Evolutionary conservation across 2,113 vertebrate genomes (phyloP), one percentile per base, ranked within the genome.

Genomic region (Ploceus nigricollis): DNA sequence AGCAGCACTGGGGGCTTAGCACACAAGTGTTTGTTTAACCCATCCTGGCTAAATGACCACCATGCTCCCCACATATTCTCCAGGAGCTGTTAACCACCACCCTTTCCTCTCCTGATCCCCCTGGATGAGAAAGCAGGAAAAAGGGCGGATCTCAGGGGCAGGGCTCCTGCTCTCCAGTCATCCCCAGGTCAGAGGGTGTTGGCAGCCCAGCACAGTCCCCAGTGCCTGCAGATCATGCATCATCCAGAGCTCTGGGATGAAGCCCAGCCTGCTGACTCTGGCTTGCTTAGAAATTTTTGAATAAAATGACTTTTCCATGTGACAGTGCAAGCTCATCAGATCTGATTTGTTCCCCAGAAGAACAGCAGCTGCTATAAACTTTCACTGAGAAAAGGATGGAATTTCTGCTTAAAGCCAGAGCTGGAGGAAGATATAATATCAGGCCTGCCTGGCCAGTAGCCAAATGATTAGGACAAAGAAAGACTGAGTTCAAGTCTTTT

Each of bases 271-370:
- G 76, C 76, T 95, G 64, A 63, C 56, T 83, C 35, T 2, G 14
- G 56, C 68, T 84, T 63, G 51, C 71, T 71, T 45, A n/a, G 72
- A 73, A 73, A 81, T 83, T 71, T 90, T 76, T 65, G 10, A 86
- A 71, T 92, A 89, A 93, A 95, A 94, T 82, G 83, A 60, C 56
- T 95, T 97, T 97, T 94, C 91, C 89, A 47, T 89, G 68, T 93
- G 72, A 93, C 94, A 94, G 70, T 13, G 22, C 51, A 64, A 83
- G 56, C 86, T 95, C 91, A 90, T 95, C 93, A 81, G 93, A 40
- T 75, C 72, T 92, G 94, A 96, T 94, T 81, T 93, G 83, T 92
- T 94, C 86, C 89, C 94, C 93, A 95, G 95, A 85, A 97, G 77
- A 85, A 37, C 39, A 81, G 82, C 93, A 94, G 89, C 86, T 93